Base-by-base conservation (phyloP, 2,797 vertebrate species). In the Cuniculus paca region DNA sequence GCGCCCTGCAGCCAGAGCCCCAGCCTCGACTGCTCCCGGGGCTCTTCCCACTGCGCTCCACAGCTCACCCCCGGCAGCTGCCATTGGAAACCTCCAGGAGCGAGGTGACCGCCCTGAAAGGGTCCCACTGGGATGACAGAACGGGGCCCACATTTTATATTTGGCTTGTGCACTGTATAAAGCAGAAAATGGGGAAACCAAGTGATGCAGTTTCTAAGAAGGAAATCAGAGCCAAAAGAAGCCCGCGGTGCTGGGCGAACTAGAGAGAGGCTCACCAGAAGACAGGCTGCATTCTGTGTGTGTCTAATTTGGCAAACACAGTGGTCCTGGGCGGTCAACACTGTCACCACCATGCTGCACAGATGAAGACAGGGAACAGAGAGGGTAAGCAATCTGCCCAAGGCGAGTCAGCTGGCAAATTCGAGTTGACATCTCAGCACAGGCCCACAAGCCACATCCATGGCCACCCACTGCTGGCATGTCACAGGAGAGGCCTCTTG, bases 21-120 rank as follows among this genome's bases (percentile, higher is more conserved):
- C 2, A 45, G 17, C 1, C 2, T 0, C 0, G 0, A 0, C 0
- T 10, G 58, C 8, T 28, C 50, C n/a, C 0, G 0, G 0, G 60
- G 26, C 22, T 3, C 31, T 78, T 54, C 39, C 31, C 6, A 4
- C 5, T 12, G 0, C 6, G 1, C 17, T 0, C 45, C 17, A 7
- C 0, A 0, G 19, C 28, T 28, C 28, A 3, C 24, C 28, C 1
- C 20, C 0, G 16, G 5, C 1, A 0, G 24, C 14, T 22, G 4
- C n/a, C 36, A 1, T 24, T 39, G 4, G 42, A 45, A 28, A 10
- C 1, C 2, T 6, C 45, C 31, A 34, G 34, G 54, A 77, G 36
- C 10, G 36, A 26, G 45, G 24, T 9, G 31, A 16, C 12, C 42
- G 5, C 8, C 9, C 74, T 2, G 0, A 39, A 42, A 17, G n/a